phyloP scores from a whole-genome alignment of 2,113 vertebrate species.

The Hypocryptadius cinnamomeus region DNA sequence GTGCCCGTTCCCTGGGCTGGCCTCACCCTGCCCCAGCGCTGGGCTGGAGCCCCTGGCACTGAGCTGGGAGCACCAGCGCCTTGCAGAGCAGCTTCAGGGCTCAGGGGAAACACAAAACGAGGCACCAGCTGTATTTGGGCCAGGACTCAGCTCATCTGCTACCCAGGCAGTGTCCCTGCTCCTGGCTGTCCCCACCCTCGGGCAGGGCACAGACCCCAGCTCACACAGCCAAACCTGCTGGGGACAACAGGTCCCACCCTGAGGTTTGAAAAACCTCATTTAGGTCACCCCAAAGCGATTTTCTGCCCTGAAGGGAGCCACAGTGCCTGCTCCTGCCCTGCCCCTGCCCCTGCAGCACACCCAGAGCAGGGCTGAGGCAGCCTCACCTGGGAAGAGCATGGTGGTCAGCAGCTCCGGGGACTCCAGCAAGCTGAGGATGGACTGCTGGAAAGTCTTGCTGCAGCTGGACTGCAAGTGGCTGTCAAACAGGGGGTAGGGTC shows the following conservation, averaged over 20 bases:
- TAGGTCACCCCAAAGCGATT: too few species aligned
- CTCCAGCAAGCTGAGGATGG: conserved; percentile 83
- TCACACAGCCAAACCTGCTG: neutral
- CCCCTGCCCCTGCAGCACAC: neutral
- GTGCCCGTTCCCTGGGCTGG: accelerated
- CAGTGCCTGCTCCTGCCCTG: neutral
- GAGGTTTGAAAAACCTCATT: neutral
- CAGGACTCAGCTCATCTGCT: neutral
- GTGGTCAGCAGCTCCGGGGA: conserved; percentile 87
- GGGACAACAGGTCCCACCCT: accelerated
- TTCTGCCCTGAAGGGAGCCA: neutral
- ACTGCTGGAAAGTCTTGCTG: conserved; percentile 87
- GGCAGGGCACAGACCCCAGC: neutral
- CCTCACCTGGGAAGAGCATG: conserved; percentile 88
- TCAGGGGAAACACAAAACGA: neutral
- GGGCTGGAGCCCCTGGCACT: neutral
- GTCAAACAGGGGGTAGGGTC: neutral
- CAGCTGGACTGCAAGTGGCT: conserved; percentile 87
- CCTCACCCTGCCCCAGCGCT: neutral
- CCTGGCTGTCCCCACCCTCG: neutral
- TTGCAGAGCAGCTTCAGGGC: neutral
- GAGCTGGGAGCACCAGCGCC: neutral
- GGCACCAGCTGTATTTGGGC: neutral
- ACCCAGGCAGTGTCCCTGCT: accelerated
- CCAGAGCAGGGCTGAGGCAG: accelerated